Percentiles rank a stretch among this genome's conserved stretches.
These are phyloP conservation scores for Sebastes ruberrimus DNA, from an alignment of 2,797 vertebrate genomes.

Conservation along the genomic window DNA sequence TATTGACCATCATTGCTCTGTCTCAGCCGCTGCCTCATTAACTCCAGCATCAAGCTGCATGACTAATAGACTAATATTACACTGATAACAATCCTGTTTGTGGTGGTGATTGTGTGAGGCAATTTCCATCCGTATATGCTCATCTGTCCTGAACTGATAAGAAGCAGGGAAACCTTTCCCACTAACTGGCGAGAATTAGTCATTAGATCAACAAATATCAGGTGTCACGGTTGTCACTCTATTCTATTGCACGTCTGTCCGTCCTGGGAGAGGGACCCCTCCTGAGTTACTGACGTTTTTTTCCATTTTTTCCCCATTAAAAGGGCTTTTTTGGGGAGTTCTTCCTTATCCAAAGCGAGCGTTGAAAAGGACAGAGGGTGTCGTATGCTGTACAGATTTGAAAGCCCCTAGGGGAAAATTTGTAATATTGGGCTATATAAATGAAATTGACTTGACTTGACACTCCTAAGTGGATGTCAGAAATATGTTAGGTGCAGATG, in stretches of 20 bases:
- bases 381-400: neutral
- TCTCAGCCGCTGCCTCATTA: slow-evolving; percentile 53
- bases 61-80: slow-evolving; percentile 73
- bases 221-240: slow-evolving; percentile 40
- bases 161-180: slow-evolving; percentile 50
- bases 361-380: no score
- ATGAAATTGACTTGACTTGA: neutral
- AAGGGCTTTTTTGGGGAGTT: neutral
- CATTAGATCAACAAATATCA: slow-evolving; percentile 64
- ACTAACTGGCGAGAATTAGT: slow-evolving; percentile 58
- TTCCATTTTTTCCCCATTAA: neutral
- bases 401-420: neutral
- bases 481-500: slow-evolving; percentile 31
- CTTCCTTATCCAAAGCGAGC: neutral
- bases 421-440: neutral
- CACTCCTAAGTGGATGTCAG: slow-evolving; percentile 28
- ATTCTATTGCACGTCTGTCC: neutral
- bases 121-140: slow-evolving; percentile 74
- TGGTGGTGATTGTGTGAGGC: slow-evolving; percentile 68
- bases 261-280: neutral
- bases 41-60: slow-evolving; percentile 61
- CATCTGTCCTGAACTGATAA: slow-evolving; percentile 67
- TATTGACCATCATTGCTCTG: slow-evolving; percentile 2
- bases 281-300: neutral
- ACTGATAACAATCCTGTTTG: slow-evolving; percentile 73